Conservation (phyloP, 2,888 invertebrate genomes). For the Nysson spinosus region DNA sequence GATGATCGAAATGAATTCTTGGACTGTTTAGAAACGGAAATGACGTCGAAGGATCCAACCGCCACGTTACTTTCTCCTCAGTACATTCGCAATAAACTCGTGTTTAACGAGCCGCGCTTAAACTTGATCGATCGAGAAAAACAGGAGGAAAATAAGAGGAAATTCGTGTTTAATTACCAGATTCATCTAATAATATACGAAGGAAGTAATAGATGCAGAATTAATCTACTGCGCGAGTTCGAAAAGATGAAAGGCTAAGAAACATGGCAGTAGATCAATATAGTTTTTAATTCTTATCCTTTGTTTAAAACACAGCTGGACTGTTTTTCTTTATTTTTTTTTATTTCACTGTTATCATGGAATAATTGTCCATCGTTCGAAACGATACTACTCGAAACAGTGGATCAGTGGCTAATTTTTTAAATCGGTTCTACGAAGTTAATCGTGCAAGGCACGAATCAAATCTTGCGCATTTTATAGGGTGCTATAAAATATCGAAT, state of each 20-base stretch:
- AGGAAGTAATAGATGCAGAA: constrained; percentile 38
- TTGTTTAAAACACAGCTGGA: background rate
- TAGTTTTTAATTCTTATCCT: background rate
- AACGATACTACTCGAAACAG: too few species aligned
- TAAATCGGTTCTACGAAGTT: too few species aligned
- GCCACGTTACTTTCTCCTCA: constrained; percentile 28
- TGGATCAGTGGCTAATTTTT: too few species aligned
- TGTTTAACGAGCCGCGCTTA: constrained; percentile 39
- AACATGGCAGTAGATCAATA: background rate
- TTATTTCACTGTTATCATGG: too few species aligned
- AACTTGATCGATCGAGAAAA: constrained; percentile 2
- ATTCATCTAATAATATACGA: constrained; percentile 82
- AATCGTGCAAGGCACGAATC: too few species aligned
- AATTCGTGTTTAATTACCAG: constrained; percentile 61
- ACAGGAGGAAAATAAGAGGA: constrained; percentile 5
- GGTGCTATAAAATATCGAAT: too few species aligned
- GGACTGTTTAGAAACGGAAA: constrained; percentile 46
- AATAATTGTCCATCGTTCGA: too few species aligned
- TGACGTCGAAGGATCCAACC: constrained; percentile 25
- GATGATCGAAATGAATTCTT: constrained; percentile 61
- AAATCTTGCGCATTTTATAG: too few species aligned
- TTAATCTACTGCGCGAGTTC: constrained; percentile 45
- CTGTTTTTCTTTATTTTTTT: background rate
- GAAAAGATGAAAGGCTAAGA: constrained; percentile 6
- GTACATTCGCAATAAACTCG: constrained; percentile 51